Evolutionary conservation across 2,888 invertebrate species (phyloP).

Genomic region (Mesorhabditis sp.): DNA sequence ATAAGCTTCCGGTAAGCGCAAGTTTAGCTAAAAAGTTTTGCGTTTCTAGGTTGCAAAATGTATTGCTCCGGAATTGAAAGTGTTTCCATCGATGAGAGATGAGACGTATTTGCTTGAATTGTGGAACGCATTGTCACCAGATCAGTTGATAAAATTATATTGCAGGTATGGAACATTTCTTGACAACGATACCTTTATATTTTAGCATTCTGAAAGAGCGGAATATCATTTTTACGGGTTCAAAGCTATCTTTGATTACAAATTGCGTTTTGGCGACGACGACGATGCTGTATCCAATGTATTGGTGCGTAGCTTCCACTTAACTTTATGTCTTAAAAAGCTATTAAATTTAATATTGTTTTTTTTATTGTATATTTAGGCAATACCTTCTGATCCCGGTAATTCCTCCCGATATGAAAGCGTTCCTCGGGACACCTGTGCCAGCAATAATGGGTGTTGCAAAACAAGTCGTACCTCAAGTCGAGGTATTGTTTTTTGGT

Average conservation of each 20-base stretch:
- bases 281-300: conserved; percentile 91
- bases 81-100: conserved; percentile 86
- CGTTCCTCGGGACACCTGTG: conserved; percentile 77
- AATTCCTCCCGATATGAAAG: conserved; percentile 26
- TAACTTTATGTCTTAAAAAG: conserved; percentile 16
- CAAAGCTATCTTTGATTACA: conserved; percentile 80
- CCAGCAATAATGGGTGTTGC: conserved; percentile 95
- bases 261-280: conserved; percentile 83
- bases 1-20: too few species aligned
- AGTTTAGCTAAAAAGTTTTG: too few species aligned
- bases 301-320: conserved; percentile 68
- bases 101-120: conserved; percentile 94
- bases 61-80: too few species aligned
- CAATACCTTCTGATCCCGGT: conserved; percentile 34
- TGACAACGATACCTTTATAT: conserved; percentile 14
- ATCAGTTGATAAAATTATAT: conserved; percentile 91
- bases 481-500: too few species aligned
- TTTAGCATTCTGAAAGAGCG: conserved; percentile 82
- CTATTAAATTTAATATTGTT: not conserved
- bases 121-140: conserved; percentile 87
- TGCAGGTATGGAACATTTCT: conserved; percentile 66
- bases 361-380: conserved; percentile 20
- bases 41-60: not conserved
- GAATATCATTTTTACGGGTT: conserved; percentile 85
- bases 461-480: conserved; percentile 69